Conservation (phyloP, 2,888 invertebrate species). For the Polymixis flavicincta region DNA sequence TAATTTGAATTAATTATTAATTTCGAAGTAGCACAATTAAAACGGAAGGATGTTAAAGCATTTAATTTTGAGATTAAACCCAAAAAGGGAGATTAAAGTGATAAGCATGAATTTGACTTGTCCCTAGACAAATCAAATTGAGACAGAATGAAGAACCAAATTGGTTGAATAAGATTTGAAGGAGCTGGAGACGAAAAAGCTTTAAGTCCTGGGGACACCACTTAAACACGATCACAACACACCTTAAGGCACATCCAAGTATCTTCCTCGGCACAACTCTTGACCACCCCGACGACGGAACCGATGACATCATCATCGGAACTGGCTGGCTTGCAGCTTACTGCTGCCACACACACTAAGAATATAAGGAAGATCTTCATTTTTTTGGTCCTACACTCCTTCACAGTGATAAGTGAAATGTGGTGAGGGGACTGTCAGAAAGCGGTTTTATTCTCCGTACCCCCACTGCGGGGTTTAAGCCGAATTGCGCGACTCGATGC, state of each 20-base stretch:
- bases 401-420: slow-evolving; percentile 83
- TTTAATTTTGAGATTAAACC: not conserved
- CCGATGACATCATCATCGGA: slow-evolving; percentile 91
- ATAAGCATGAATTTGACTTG: not conserved
- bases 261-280: slow-evolving; percentile 93
- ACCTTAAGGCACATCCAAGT: slow-evolving; percentile 94
- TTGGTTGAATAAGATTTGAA: not conserved
- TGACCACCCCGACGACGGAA: slow-evolving; percentile 92
- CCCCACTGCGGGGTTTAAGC: slow-evolving; percentile 81
- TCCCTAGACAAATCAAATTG: not conserved
- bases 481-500: slow-evolving; percentile 75
- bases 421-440: slow-evolving; percentile 77
- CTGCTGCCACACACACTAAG: slow-evolving; percentile 88
- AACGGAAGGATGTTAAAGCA: not conserved
- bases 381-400: slow-evolving; percentile 71
- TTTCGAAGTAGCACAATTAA: slow-evolving; percentile 12
- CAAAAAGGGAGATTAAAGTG: not conserved
- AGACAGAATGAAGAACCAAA: not conserved
- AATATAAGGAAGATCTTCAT: slow-evolving; percentile 88
- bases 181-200: slow-evolving; percentile 11
- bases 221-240: slow-evolving; percentile 82
- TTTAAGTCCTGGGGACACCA: slow-evolving; percentile 51
- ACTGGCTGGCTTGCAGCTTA: slow-evolving; percentile 85
- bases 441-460: slow-evolving; percentile 86
- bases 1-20: not conserved